Evolutionary conservation across 92 coral and sea anemone species (phyloP).

Genomic region (Pocillopora meandrina): DNA sequence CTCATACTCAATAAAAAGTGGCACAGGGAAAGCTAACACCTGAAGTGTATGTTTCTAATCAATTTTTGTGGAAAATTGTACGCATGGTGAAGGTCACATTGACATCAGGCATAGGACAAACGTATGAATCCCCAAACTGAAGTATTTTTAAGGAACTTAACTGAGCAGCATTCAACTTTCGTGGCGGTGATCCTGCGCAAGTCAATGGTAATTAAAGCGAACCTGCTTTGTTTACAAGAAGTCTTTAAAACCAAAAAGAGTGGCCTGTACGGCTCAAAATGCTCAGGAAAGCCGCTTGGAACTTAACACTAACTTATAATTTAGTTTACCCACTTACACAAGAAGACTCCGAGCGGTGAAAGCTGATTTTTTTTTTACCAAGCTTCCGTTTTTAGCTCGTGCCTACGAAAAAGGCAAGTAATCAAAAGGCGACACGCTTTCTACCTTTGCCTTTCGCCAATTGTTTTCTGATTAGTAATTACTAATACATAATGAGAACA

Average conservation of each 20-base stretch:
- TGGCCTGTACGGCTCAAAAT: not conserved
- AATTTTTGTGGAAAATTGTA: not conserved
- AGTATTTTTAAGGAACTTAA: not conserved
- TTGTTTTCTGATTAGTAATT: constrained; percentile 41
- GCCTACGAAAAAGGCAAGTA: not conserved
- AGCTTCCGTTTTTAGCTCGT: not conserved
- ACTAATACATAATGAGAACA: constrained; percentile 37
- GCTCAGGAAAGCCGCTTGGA: not conserved
- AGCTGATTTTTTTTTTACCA: not conserved
- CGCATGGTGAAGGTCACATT: not conserved
- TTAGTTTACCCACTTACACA: constrained; percentile 20
- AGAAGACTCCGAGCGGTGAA: not conserved
- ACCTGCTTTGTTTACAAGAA: constrained; percentile 15
- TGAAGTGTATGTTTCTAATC: not conserved
- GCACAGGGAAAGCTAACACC: not conserved
- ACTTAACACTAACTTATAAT: not conserved
- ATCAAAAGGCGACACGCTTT: constrained; percentile 40
- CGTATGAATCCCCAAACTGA: not conserved
- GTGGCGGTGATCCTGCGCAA: not conserved
- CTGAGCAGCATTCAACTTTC: not conserved
- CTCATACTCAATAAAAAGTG: not conserved
- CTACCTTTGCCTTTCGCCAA: constrained; percentile 22
- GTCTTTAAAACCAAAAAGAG: not conserved
- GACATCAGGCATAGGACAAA: not conserved
- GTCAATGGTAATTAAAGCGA: not conserved